A percentile compares a stretch with the other conserved stretches of the same genome.
These are phyloP conservation scores for Mormyrus proboscirostris DNA, from an alignment of 2,797 vertebrate species.

Conservation along the genomic window DNA sequence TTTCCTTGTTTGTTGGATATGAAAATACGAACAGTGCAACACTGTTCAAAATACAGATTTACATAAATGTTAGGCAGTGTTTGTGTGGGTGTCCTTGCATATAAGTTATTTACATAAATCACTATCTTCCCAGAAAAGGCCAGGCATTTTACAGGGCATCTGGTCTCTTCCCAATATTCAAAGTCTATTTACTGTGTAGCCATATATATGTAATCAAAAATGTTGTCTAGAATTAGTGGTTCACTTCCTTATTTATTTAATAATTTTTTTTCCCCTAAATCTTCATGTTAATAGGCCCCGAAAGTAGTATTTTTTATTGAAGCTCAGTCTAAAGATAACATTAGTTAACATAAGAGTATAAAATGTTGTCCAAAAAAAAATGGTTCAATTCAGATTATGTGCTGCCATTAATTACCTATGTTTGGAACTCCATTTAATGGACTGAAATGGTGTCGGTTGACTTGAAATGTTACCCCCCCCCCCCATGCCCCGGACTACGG, in stretches of 20 bases:
- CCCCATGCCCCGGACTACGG: background rate
- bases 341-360: background rate
- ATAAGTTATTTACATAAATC: slow-evolving; percentile 7
- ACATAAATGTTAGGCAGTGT: background rate
- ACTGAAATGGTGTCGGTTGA: background rate
- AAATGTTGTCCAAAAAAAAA: background rate
- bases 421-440: background rate
- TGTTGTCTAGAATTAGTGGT: background rate
- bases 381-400: background rate
- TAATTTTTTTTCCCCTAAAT: background rate
- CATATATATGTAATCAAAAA: background rate
- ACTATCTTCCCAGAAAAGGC: background rate
- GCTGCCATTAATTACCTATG: background rate
- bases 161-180: background rate
- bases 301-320: background rate
- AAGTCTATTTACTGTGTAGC: background rate
- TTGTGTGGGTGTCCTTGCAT: background rate
- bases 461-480: background rate
- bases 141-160: background rate
- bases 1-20: background rate
- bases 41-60: background rate
- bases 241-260: background rate
- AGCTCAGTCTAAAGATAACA: background rate
- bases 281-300: background rate
- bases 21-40: background rate